phyloP scores from a whole-genome alignment of 2,888 invertebrate species.

The Drosophila setosimentum region DNA sequence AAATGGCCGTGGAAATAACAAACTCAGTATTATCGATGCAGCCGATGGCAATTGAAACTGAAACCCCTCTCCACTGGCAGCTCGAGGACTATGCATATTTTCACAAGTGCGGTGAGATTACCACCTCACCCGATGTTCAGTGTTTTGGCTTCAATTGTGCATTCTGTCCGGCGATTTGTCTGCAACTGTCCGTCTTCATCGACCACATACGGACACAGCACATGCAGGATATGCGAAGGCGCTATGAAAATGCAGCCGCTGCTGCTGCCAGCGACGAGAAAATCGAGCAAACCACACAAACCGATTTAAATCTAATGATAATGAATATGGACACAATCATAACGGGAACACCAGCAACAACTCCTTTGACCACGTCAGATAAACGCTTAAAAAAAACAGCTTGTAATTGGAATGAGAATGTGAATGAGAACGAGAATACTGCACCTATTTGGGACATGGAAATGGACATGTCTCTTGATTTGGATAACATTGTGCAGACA shows the following conservation, averaged over 20 bases:
- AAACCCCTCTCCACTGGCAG: constrained; percentile 62
- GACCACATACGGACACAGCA: constrained; percentile 78
- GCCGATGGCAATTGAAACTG: constrained; percentile 34
- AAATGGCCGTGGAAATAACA: constrained; percentile 50
- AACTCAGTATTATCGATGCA: constrained; percentile 53
- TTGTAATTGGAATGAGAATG: constrained; percentile 49
- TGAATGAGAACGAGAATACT: neutral
- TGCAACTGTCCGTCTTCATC: constrained; percentile 77
- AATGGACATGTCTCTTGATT: constrained; percentile 52
- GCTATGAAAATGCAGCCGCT: constrained; percentile 57
- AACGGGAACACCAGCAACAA: neutral
- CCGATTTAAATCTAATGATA: constrained; percentile 61
- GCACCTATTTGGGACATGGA: constrained; percentile 36
- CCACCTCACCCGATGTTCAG: constrained; percentile 79
- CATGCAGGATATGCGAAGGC: constrained; percentile 69
- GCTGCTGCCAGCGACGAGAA: constrained; percentile 40
- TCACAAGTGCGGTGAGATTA: constrained; percentile 82
- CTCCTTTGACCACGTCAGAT: constrained; percentile 42
- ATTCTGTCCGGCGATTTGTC: constrained; percentile 79
- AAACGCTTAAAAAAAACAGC: constrained; percentile 48
- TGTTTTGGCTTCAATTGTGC: constrained; percentile 80
- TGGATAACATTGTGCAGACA: constrained; percentile 42
- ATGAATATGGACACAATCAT: constrained; percentile 64
- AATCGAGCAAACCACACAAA: constrained; percentile 64
- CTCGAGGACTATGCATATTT: constrained; percentile 79